phyloP scores from a whole-genome alignment of 2,797 vertebrate species.

The Picus viridis region DNA sequence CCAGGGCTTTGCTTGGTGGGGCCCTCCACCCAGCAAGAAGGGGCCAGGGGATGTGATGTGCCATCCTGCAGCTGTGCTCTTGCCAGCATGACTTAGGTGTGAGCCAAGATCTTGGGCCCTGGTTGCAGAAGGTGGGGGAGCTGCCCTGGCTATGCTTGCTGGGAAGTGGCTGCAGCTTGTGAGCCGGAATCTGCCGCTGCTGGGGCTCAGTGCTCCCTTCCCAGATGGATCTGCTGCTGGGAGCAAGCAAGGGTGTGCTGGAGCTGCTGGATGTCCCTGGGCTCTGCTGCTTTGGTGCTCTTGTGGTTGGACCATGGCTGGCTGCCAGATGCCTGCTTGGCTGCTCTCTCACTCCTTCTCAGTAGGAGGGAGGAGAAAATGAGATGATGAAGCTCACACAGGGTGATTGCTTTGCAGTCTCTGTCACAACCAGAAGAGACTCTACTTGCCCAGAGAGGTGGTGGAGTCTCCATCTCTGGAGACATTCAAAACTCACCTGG shows the following conservation, averaged over 20 bases:
- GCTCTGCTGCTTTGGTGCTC: background rate
- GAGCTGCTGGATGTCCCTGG: background rate
- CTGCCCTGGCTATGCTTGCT: background rate
- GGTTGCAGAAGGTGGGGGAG: background rate
- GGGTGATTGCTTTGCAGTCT: background rate
- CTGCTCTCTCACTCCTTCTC: background rate
- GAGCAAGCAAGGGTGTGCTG: background rate
- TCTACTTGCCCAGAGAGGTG: background rate
- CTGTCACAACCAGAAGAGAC: background rate
- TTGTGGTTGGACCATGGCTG: background rate
- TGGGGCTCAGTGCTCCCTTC: background rate
- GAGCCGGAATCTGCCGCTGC: background rate
- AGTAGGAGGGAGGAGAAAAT: background rate
- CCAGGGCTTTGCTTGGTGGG: fast-evolving
- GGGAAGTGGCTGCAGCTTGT: background rate
- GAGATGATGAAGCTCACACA: background rate
- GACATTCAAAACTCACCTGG: too few relatives aligned
- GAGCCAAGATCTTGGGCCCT: background rate
- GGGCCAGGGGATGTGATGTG: background rate
- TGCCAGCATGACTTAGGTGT: fast-evolving
- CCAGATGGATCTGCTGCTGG: background rate
- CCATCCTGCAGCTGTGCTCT: background rate
- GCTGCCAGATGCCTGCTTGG: background rate
- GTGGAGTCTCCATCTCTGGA: too few relatives aligned
- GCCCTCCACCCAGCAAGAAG: fast-evolving